phyloP scores from a whole-genome alignment of 2,888 invertebrate genomes.

The Drosophila helvetica region DNA sequence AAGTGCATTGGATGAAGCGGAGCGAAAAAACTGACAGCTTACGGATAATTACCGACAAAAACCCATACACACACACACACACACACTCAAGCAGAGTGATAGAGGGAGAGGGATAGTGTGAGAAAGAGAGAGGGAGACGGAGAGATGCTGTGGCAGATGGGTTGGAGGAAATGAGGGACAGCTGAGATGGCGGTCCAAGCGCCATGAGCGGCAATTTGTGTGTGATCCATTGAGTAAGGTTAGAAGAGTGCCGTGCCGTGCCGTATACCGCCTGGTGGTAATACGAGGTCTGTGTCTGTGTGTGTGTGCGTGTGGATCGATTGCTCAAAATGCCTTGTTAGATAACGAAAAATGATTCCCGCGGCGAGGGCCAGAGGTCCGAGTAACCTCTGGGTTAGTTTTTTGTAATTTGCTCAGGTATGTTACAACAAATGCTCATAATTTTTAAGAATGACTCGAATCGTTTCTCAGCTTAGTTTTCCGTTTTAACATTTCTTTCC shows the following conservation, averaged over 20 bases:
- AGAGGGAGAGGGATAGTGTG: neutral
- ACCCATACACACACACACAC: slow-evolving; percentile 23
- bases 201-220: slow-evolving; percentile 68
- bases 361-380: slow-evolving; percentile 51
- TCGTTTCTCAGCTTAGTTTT: slow-evolving; percentile 24
- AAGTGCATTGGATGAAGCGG: slow-evolving; percentile 47
- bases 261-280: too few species aligned
- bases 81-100: slow-evolving; percentile 14
- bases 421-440: slow-evolving; percentile 76
- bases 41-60: slow-evolving; percentile 75
- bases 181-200: slow-evolving; percentile 27
- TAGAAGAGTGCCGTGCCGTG: slow-evolving; percentile 15
- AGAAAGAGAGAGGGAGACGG: slow-evolving; percentile 1
- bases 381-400: slow-evolving; percentile 11
- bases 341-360: slow-evolving; percentile 72
- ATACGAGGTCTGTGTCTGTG: neutral
- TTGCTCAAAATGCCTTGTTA: slow-evolving; percentile 73
- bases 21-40: slow-evolving; percentile 80
- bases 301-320: slow-evolving; percentile 52
- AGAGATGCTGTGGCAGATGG: neutral
- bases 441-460: slow-evolving; percentile 78
- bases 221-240: slow-evolving; percentile 77
- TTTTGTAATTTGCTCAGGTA: slow-evolving; percentile 74
- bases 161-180: slow-evolving; percentile 19
- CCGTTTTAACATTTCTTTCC: slow-evolving; percentile 22